Percentiles rank a stretch among this genome's conserved stretches.
Evolutionary conservation across 1,140 invertebrate genomes (phyloP).

Genomic region (Spodoptera frugiperda): DNA sequence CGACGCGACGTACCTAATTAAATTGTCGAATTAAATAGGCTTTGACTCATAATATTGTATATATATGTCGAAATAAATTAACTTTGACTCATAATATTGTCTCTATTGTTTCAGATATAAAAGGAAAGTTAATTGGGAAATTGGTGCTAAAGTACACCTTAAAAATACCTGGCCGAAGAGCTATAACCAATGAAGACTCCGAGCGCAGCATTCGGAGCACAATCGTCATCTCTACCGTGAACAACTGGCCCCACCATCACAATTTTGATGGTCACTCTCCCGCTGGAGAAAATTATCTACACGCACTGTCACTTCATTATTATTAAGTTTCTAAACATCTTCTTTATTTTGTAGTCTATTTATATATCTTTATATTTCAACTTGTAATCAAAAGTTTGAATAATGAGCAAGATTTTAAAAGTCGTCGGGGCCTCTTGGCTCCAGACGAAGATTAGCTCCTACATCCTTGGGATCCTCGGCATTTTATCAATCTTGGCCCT

Average conservation of each 20-base stretch:
- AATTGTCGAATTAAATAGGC: neutral
- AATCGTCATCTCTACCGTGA: slow-evolving; percentile 61
- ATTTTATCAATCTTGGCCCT: slow-evolving; percentile 89
- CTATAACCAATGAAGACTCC: slow-evolving; percentile 69
- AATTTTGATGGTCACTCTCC: slow-evolving; percentile 81
- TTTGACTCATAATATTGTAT: slow-evolving; percentile 33
- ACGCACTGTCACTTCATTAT: slow-evolving; percentile 85
- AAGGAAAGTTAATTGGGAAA: slow-evolving; percentile 61
- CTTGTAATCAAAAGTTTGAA: slow-evolving; percentile 54
- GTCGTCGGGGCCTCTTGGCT: slow-evolving; percentile 92
- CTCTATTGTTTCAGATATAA: slow-evolving; percentile 78
- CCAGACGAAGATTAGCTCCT: slow-evolving; percentile 91
- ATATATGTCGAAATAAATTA: too few species aligned
- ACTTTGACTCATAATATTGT: slow-evolving; percentile 28
- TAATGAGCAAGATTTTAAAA: slow-evolving; percentile 89
- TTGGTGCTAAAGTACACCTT: slow-evolving; percentile 64
- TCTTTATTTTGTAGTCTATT: slow-evolving; percentile 83
- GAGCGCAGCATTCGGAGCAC: slow-evolving; percentile 58
- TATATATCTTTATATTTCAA: slow-evolving; percentile 55
- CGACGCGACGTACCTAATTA: neutral
- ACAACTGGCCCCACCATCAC: slow-evolving; percentile 54
- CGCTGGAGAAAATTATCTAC: slow-evolving; percentile 80
- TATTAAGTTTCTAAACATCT: slow-evolving; percentile 85
- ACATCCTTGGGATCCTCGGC: slow-evolving; percentile 89
- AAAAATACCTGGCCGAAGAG: slow-evolving; percentile 53